These are phyloP conservation scores for Rotaria macrura DNA, from an alignment of 2,888 invertebrate species.

Conservation along the genomic window DNA sequence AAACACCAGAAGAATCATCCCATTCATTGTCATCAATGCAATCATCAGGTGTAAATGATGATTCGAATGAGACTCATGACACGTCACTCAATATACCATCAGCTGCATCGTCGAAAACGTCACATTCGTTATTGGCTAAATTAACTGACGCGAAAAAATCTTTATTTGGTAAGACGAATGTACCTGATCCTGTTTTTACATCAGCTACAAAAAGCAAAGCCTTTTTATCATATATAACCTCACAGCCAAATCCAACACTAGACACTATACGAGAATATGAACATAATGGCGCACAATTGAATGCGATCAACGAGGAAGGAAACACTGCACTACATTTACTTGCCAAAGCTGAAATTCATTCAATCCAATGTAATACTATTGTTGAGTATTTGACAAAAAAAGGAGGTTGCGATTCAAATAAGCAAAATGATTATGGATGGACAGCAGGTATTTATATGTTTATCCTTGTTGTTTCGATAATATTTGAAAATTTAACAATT, in stretches of 20 bases:
- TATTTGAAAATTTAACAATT: too few species aligned
- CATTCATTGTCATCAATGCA: neutral
- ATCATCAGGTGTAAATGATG: neutral
- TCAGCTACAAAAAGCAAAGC: neutral
- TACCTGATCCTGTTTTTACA: neutral
- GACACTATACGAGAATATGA: neutral
- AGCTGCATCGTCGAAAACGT: neutral
- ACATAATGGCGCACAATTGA: slow-evolving; percentile 5
- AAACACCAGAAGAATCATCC: neutral
- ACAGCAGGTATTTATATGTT: neutral
- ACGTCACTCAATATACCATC: neutral
- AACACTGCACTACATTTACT: neutral
- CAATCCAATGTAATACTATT: neutral
- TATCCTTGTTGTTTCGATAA: too few species aligned
- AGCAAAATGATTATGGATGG: slow-evolving; percentile 20
- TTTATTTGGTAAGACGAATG: neutral
- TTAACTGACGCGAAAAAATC: slow-evolving; percentile 13
- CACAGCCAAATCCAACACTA: neutral
- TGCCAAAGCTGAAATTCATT: neutral
- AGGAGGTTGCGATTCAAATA: slow-evolving; percentile 6
- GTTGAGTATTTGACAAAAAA: slow-evolving; percentile 9
- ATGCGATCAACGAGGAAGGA: neutral
- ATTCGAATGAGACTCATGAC: neutral
- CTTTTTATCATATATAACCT: neutral
- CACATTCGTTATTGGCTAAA: neutral